A percentile compares a stretch with the other conserved stretches of the same genome.
Conservation (phyloP, 2,888 invertebrate species). For the Lycocerus yunnanus region DNA sequence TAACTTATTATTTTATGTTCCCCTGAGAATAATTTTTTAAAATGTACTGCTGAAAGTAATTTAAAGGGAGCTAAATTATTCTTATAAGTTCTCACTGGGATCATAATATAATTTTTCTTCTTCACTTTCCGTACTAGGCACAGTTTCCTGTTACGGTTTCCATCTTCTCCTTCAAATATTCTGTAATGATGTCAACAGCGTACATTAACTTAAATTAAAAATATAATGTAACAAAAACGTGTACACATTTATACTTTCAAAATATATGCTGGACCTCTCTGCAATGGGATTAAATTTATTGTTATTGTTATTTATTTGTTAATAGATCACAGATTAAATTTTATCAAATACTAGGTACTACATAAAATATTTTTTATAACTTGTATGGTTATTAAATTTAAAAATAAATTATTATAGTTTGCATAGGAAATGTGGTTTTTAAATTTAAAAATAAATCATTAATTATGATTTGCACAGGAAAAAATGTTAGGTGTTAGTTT, state of each 20-base stretch:
- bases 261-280: neutral
- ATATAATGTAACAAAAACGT: neutral
- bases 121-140: neutral
- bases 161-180: no score
- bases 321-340: neutral
- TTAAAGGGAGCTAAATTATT: no score
- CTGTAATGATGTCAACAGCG: neutral
- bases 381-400: neutral
- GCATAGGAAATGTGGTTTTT: no score
- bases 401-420: neutral
- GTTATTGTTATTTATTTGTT: neutral
- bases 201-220: neutral
- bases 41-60: neutral
- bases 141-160: neutral
- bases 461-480: neutral
- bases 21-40: neutral
- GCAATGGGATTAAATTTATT: neutral
- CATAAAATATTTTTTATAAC: neutral
- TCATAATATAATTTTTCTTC: neutral
- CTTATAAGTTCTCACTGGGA: no score
- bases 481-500: neutral
- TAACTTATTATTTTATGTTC: neutral
- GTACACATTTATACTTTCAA: neutral
- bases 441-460: neutral
- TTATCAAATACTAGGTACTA: neutral